These are phyloP conservation scores for Caenorhabditis wallacei DNA, from an alignment of 2,888 invertebrate species.

Conservation along the genomic window DNA sequence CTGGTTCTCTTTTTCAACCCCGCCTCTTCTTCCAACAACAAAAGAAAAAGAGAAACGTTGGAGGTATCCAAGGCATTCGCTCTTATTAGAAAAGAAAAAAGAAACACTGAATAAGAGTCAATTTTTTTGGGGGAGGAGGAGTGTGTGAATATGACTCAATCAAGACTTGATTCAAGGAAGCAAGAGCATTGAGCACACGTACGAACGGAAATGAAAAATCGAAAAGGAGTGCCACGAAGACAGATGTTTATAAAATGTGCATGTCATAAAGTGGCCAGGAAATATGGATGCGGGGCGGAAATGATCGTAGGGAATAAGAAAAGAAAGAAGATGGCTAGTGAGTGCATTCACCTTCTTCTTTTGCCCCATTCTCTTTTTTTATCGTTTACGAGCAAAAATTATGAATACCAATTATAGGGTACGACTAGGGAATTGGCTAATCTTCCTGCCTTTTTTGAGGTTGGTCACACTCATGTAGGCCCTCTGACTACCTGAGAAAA, in stretches of 20 bases:
- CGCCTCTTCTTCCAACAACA: neutral
- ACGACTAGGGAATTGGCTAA: neutral
- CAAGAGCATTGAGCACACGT: slow-evolving; percentile 14
- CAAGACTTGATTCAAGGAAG: slow-evolving; percentile 18
- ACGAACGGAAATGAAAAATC: slow-evolving; percentile 28
- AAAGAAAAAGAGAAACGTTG: neutral
- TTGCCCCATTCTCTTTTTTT: neutral
- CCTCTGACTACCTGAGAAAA: no score
- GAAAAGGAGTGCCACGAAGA: slow-evolving; percentile 23
- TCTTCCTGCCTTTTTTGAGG: neutral
- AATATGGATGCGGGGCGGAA: slow-evolving; percentile 8
- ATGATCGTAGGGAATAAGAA: neutral
- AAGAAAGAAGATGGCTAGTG: neutral
- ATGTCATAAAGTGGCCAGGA: slow-evolving; percentile 28
- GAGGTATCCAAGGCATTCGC: neutral
- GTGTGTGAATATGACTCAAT: slow-evolving; percentile 15
- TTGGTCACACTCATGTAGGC: no score
- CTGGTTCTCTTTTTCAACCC: slow-evolving; percentile 1
- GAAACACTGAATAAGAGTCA: neutral
- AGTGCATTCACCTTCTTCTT: slow-evolving; percentile 7
- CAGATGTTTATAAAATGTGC: slow-evolving; percentile 45
- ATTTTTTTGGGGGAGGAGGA: neutral
- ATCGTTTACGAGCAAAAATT: slow-evolving; percentile 2
- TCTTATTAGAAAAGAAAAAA: neutral
- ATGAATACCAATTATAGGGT: neutral